Percentiles rank a stretch among this genome's conserved stretches.
Conservation (phyloP, 2,797 vertebrate genomes). For the Microhierax caerulescens region DNA sequence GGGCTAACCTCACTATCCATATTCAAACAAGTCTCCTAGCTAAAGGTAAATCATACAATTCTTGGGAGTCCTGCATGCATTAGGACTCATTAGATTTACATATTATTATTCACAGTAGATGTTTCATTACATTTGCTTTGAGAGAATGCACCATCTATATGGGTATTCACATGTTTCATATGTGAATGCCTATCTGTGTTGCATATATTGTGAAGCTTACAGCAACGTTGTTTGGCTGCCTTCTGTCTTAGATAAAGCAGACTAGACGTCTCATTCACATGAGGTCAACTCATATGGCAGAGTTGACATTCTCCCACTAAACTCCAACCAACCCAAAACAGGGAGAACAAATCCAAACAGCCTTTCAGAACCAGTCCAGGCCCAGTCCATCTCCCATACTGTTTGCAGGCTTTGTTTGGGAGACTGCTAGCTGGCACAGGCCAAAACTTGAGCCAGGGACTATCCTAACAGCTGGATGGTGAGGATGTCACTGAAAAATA, state of each 20-base stretch:
- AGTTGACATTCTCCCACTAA: not conserved
- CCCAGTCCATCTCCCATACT: not conserved
- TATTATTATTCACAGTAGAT: constrained; percentile 50
- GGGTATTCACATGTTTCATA: not conserved
- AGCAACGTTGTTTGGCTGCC: not conserved
- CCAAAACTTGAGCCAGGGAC: not conserved
- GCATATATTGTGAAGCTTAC: not conserved
- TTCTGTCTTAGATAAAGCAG: not conserved
- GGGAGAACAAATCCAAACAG: not conserved
- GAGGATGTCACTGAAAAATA: not conserved
- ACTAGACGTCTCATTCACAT: not conserved
- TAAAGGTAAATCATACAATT: constrained; percentile 26
- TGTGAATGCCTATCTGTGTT: not conserved
- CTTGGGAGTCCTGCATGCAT: constrained; percentile 3
- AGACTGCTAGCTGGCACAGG: not conserved
- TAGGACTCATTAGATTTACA: constrained; percentile 29
- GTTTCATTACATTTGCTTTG: constrained; percentile 26
- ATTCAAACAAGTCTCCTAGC: constrained; percentile 38
- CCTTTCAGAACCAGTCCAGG: not conserved
- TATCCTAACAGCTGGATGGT: not conserved
- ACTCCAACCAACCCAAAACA: not conserved
- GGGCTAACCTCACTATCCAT: constrained; percentile 28
- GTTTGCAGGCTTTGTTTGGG: not conserved
- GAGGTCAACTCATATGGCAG: not conserved
- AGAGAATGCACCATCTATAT: constrained; percentile 22